Conservation (phyloP, 2,888 invertebrate genomes). For the Coelogynopora nodosa region DNA sequence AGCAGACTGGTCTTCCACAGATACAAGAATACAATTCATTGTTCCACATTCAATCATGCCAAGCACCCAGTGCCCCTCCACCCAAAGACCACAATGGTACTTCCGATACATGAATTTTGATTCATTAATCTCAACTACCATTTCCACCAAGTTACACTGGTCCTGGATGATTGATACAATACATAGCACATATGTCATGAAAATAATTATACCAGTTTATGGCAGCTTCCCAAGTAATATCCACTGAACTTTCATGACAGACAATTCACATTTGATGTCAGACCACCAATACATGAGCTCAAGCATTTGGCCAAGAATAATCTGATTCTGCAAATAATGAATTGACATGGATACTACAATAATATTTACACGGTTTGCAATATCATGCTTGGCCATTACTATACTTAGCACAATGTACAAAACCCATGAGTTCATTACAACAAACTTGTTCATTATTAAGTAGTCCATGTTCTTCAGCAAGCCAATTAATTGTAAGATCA, state of each 20-base stretch:
- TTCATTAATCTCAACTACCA: background rate
- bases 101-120: constrained; percentile 25
- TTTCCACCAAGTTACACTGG: constrained; percentile 14
- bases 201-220: background rate
- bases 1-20: constrained; percentile 3
- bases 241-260: constrained; percentile 7
- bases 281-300: constrained; percentile 16
- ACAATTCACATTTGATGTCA: constrained; percentile 18
- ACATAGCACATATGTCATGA: background rate
- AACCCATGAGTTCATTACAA: constrained; percentile 25
- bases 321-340: constrained; percentile 2
- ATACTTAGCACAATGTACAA: constrained; percentile 1
- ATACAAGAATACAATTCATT: background rate
- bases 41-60: constrained; percentile 11
- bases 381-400: background rate
- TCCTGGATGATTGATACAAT: background rate
- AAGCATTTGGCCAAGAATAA: constrained; percentile 15
- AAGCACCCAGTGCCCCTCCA: background rate
- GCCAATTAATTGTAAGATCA: background rate
- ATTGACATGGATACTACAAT: background rate
- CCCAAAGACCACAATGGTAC: background rate
- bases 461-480: constrained; percentile 6
- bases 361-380: constrained; percentile 11
- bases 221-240: background rate
- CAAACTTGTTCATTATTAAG: constrained; percentile 9